Percentiles rank a stretch among this genome's conserved stretches.
Conservation (phyloP, 2,113 vertebrate species). For the Galemys pyrenaicus region DNA sequence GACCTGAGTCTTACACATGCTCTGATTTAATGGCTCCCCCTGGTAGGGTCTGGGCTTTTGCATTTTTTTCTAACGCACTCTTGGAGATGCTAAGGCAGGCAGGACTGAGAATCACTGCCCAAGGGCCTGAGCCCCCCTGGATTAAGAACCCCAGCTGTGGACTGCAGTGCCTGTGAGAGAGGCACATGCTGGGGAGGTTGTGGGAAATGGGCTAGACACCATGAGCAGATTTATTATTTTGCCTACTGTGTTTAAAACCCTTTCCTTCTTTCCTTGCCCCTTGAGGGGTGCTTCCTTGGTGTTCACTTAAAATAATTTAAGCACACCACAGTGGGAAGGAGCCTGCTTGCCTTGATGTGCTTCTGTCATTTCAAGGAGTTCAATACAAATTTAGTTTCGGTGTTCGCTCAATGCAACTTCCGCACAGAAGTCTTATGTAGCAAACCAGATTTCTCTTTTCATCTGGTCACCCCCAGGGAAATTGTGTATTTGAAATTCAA, state of each 20-base stretch:
- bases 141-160: neutral
- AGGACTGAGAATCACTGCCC: neutral
- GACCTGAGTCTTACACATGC: too few species aligned
- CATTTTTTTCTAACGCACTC: neutral
- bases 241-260: constrained; percentile 59
- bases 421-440: constrained; percentile 51
- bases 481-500: constrained; percentile 80
- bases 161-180: neutral
- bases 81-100: neutral
- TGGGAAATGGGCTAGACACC: neutral
- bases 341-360: constrained; percentile 49
- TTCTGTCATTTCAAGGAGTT: constrained; percentile 72
- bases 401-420: constrained; percentile 61
- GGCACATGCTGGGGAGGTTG: fast-evolving
- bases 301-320: constrained; percentile 66
- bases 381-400: constrained; percentile 74
- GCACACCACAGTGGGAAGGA: constrained; percentile 43
- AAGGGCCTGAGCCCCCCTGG: neutral
- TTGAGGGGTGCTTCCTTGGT: constrained; percentile 51
- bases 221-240: neutral
- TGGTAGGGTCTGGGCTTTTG: neutral
- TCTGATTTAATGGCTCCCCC: too few species aligned
- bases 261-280: constrained; percentile 51
- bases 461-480: constrained; percentile 77
- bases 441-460: constrained; percentile 76